Evolutionary conservation across 2,113 vertebrate genomes (phyloP).

Genomic region (Alosa alosa): DNA sequence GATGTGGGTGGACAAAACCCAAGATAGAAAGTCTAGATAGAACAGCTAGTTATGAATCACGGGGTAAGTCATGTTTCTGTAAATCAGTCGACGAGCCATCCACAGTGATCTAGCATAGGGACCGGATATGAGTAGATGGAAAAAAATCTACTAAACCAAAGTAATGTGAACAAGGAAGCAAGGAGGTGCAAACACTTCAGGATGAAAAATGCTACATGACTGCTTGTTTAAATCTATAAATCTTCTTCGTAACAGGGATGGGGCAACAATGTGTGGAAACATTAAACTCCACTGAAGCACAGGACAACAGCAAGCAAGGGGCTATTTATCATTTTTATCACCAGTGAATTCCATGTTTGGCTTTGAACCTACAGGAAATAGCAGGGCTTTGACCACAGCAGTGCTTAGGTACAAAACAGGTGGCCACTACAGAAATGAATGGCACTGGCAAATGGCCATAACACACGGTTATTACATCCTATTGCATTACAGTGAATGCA

Average conservation of each 20-base stretch:
- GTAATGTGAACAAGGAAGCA: background rate
- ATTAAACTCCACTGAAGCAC: background rate
- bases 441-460: background rate
- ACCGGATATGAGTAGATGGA: background rate
- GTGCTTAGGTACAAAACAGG: background rate
- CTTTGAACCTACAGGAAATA: slow-evolving; percentile 1
- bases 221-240: slow-evolving; percentile 11
- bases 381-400: background rate
- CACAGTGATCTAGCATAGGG: background rate
- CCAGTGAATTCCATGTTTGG: background rate
- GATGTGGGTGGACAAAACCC: background rate
- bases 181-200: background rate
- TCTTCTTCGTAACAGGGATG: background rate
- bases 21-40: background rate
- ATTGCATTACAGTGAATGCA: background rate
- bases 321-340: slow-evolving; percentile 13
- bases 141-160: background rate
- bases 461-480: background rate
- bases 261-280: slow-evolving; percentile 5
- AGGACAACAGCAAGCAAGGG: background rate
- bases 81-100: background rate
- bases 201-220: background rate
- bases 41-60: background rate
- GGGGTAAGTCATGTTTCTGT: background rate
- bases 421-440: background rate